Percentiles rank a stretch among this genome's conserved stretches.
These are phyloP conservation scores for Tupaia chinensis DNA, from an alignment of 2,113 vertebrate genomes.

Conservation along the genomic window DNA sequence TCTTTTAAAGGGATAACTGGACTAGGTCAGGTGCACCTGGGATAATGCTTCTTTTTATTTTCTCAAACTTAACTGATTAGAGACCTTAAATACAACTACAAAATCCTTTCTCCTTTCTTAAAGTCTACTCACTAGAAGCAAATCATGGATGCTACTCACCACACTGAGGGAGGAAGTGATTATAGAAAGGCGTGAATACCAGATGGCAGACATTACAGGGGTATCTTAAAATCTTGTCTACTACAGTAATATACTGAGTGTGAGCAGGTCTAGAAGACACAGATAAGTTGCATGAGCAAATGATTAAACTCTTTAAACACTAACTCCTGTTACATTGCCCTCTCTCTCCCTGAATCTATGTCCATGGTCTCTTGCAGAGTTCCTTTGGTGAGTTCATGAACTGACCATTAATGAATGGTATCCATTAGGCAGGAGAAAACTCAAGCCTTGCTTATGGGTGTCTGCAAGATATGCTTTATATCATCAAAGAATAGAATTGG, in stretches of 20 bases:
- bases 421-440: background rate
- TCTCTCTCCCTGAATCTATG: background rate
- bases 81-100: background rate
- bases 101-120: background rate
- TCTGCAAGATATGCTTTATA: background rate
- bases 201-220: background rate
- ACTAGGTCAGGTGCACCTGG: background rate
- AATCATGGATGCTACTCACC: background rate
- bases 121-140: background rate
- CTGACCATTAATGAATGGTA: too few species aligned
- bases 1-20: background rate
- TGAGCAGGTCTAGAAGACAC: background rate
- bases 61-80: background rate
- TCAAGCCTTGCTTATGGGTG: background rate
- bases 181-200: background rate
- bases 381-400: background rate
- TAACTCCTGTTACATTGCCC: background rate
- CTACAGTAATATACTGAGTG: background rate
- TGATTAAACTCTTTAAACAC: background rate
- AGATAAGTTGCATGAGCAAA: background rate
- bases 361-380: background rate
- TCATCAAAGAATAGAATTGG: background rate
- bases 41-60: background rate
- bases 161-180: background rate
- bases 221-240: background rate